Evolutionary conservation across 1,140 invertebrate species (phyloP).

Genomic region (Meteorus sp.): DNA sequence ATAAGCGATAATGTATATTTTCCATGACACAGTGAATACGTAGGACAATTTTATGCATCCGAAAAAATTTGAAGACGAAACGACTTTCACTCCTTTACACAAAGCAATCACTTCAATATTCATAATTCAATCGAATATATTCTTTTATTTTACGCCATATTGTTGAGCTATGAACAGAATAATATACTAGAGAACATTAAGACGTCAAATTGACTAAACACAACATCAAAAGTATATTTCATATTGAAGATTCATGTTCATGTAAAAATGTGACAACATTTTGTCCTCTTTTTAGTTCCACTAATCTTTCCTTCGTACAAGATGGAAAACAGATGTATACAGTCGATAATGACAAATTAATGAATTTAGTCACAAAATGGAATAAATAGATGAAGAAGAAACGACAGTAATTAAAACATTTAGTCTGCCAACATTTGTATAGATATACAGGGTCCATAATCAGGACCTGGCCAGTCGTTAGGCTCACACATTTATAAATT

Average conservation of each 20-base stretch:
- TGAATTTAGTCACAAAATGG: background rate
- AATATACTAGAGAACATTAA: no score
- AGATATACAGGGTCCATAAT: slow-evolving; percentile 26
- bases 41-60: slow-evolving; percentile 9
- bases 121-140: no score
- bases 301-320: no score
- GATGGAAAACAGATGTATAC: no score
- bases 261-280: no score
- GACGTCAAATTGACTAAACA: no score
- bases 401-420: slow-evolving; percentile 10
- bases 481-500: background rate
- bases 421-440: slow-evolving; percentile 26
- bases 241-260: no score
- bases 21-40: slow-evolving; percentile 10
- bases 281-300: no score
- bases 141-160: no score
- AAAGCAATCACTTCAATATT: background rate
- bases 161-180: no score
- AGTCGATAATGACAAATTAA: no score
- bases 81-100: background rate
- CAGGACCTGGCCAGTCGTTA: slow-evolving; percentile 17
- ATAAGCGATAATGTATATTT: slow-evolving; percentile 15
- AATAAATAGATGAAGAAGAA: slow-evolving; percentile 10
- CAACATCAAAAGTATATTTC: no score
- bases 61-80: background rate